Evolutionary conservation across 92 coral and sea anemone genomes (phyloP).

Genomic region (Siderastrea radians): DNA sequence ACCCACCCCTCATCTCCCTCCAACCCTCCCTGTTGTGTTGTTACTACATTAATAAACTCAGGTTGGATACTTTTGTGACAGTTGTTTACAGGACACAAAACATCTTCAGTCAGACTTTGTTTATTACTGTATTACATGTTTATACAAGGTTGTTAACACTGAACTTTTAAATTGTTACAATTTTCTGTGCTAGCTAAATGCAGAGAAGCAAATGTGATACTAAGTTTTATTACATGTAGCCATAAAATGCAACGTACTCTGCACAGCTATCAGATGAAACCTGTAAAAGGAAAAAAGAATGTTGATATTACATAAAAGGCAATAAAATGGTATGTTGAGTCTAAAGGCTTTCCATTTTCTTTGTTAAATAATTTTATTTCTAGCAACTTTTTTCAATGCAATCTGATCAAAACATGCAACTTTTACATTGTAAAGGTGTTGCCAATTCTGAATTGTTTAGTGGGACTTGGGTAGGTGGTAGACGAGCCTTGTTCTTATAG

Average conservation of each 20-base stretch:
- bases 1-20: too few relatives aligned
- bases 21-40: too few relatives aligned
- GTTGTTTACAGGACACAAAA: background rate
- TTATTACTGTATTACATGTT: background rate
- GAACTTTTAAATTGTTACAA: background rate
- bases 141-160: background rate
- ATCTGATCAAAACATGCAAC: too few relatives aligned
- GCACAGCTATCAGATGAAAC: slow-evolving; percentile 35
- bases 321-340: background rate
- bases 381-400: background rate
- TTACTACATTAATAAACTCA: background rate
- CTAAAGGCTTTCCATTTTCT: background rate
- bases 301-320: background rate
- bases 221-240: background rate
- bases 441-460: background rate
- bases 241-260: slow-evolving; percentile 20
- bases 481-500: too few relatives aligned
- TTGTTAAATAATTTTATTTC: background rate
- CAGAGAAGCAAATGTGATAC: background rate
- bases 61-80: background rate
- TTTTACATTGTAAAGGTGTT: too few relatives aligned
- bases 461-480: background rate
- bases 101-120: background rate
- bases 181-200: background rate
- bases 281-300: slow-evolving; percentile 13